Evolutionary conservation across 2,888 invertebrate genomes (phyloP).

Genomic region (Chloroclysta siterata): DNA sequence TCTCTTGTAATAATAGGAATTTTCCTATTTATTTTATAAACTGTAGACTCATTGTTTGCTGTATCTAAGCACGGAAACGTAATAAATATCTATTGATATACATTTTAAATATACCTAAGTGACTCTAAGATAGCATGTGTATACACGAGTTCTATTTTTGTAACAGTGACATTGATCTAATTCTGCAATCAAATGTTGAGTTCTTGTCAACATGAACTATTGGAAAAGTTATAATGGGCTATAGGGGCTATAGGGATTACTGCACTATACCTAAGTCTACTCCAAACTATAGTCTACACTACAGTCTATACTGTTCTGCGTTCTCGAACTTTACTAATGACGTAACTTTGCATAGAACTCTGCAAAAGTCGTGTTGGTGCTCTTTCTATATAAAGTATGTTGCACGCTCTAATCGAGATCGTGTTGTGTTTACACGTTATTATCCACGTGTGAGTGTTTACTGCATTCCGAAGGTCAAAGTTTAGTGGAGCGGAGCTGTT

Average conservation of each 20-base stretch:
- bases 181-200: slow-evolving; percentile 17
- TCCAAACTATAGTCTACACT: too few relatives aligned
- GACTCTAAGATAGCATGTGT: too few relatives aligned
- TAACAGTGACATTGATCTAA: slow-evolving; percentile 29
- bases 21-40: slow-evolving; percentile 67
- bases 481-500: slow-evolving; percentile 28
- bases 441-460: slow-evolving; percentile 31
- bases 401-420: slow-evolving; percentile 9
- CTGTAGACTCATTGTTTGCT: slow-evolving; percentile 60
- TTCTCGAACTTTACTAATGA: slow-evolving; percentile 2
- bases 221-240: too few relatives aligned
- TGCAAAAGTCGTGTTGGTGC: slow-evolving; percentile 6
- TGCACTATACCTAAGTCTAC: too few relatives aligned
- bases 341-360: slow-evolving; percentile 13
- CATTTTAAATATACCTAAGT: slow-evolving; percentile 47
- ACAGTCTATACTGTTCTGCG: too few relatives aligned
- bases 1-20: slow-evolving; percentile 73
- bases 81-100: slow-evolving; percentile 55
- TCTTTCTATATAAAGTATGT: slow-evolving; percentile 8
- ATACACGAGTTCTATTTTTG: slow-evolving; percentile 29
- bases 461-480: slow-evolving; percentile 36
- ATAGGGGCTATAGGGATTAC: too few relatives aligned
- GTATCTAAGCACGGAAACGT: slow-evolving; percentile 56
- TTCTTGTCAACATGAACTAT: background rate
- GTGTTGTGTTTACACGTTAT: slow-evolving; percentile 27